Evolutionary conservation across 1,140 invertebrate species (phyloP).

Genomic region (Drosophila ficusphila): DNA sequence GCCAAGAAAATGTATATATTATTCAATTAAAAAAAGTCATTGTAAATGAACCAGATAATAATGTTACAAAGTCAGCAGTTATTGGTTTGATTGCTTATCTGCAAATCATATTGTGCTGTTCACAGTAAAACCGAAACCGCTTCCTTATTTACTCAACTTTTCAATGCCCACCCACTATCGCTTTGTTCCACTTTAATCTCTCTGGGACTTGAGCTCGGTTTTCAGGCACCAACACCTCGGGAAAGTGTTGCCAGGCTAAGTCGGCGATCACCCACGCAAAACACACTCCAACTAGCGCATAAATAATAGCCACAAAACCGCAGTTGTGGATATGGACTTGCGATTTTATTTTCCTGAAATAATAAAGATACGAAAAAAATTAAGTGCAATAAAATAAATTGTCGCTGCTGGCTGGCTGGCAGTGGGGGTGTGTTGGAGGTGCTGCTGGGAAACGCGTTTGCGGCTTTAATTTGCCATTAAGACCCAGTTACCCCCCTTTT

Average conservation of each 20-base stretch:
- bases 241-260: slow-evolving; percentile 20
- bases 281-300: slow-evolving; percentile 45
- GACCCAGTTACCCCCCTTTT: slow-evolving; percentile 10
- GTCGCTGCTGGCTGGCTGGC: background rate
- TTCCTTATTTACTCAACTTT: slow-evolving; percentile 5
- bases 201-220: background rate
- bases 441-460: slow-evolving; percentile 58
- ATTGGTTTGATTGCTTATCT: no score
- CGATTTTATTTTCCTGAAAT: slow-evolving; percentile 49
- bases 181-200: slow-evolving; percentile 5
- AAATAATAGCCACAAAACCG: slow-evolving; percentile 71
- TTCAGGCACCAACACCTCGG: slow-evolving; percentile 24
- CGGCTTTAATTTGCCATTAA: slow-evolving; percentile 76
- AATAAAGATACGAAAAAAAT: slow-evolving; percentile 37
- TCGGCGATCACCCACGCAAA: slow-evolving; percentile 17
- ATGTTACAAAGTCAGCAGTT: no score
- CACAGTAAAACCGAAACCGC: background rate
- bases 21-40: no score
- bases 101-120: background rate
- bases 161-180: background rate
- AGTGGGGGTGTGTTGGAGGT: background rate
- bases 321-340: slow-evolving; percentile 62
- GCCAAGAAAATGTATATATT: no score
- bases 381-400: slow-evolving; percentile 43
- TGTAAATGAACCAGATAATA: no score